Evolutionary conservation across 2,888 invertebrate genomes (phyloP), one percentile per base, ranked within the genome.

Genomic region (Drosophila rubida): DNA sequence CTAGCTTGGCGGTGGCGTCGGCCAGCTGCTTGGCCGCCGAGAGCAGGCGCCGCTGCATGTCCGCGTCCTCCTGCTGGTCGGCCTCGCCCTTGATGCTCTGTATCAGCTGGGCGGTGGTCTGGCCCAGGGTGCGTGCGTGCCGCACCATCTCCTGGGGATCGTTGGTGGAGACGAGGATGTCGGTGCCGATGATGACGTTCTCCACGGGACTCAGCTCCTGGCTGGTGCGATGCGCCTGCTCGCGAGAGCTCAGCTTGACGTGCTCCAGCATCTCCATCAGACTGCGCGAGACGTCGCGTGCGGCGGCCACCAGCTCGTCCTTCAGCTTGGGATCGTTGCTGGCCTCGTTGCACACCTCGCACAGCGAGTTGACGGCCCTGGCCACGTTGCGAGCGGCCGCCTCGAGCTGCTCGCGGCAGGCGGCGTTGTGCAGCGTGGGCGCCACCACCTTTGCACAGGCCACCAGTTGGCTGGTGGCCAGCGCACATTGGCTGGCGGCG

Each of bases 381-480:
- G 97, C 96, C 6, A 99, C 99, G 91, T 97, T 97, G 14, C 97
- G 95, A 0, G 98, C 97, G 0, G 99, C 99, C 62, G 96, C 96
- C 59, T 96, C 95, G 67, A 99, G 93, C 91, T 99, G 99, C 80
- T 97, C 96, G 89, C 99, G 96, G 71, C 97, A 97, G 0, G 95
- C 95, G 0, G 95, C 95, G 80, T 95, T 96, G 80, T 95, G 95
- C 2, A 97, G 93, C 0, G 97, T 97, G 0, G 97, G 96, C 0
- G 97, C 97, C 5, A 97, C 96, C 55, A 97, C 96, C 94, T 99
- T 98, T 14, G 99, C 97, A 89, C 98, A 98, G 0, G 99, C 99
- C 0, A 99, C 99, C 2, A 99, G 93, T 90, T 99, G 99, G 39
- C 99, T 99, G 4, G 99, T 99, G 5, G 99, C 98, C 41, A 99